Evolutionary conservation across 2,113 vertebrate species (phyloP).

Genomic region (Pleuronectes platessa): DNA sequence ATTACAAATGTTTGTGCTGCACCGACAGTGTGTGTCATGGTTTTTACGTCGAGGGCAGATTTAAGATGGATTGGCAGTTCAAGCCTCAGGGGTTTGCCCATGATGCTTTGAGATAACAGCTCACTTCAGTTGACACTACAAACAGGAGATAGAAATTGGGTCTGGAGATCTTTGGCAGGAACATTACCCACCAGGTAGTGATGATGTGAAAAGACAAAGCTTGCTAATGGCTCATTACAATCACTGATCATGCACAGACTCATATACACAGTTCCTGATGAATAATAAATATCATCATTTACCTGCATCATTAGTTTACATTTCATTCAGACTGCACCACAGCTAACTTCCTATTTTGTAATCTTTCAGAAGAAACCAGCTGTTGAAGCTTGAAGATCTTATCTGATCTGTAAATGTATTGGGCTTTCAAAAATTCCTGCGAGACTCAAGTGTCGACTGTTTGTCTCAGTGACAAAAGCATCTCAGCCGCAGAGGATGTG

Average conservation of each 20-base stretch:
- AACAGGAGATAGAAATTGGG: slow-evolving; percentile 21
- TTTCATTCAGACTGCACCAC: neutral
- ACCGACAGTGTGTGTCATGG: slow-evolving; percentile 44
- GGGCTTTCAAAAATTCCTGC: slow-evolving; percentile 18
- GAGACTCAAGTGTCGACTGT: slow-evolving; percentile 19
- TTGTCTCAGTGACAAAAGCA: slow-evolving; percentile 37
- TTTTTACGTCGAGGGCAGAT: slow-evolving; percentile 61
- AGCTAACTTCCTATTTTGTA: neutral
- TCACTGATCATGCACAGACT: neutral
- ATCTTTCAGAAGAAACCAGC: neutral
- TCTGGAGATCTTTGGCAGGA: neutral
- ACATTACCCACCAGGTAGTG: neutral
- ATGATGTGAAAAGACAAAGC: neutral
- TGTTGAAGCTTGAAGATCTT: neutral
- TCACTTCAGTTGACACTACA: slow-evolving; percentile 54
- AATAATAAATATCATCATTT: neutral
- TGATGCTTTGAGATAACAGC: slow-evolving; percentile 55
- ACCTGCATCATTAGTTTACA: neutral
- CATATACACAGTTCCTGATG: neutral
- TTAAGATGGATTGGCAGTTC: slow-evolving; percentile 66
- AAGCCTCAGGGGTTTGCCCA: slow-evolving; percentile 57
- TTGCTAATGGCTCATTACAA: neutral
- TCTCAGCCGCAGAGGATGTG: slow-evolving; percentile 29
- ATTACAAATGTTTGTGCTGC: slow-evolving; percentile 62
- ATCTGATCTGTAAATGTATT: slow-evolving; percentile 13